Conservation (phyloP, 1,140 invertebrate species). For the Drosophila sp. region DNA sequence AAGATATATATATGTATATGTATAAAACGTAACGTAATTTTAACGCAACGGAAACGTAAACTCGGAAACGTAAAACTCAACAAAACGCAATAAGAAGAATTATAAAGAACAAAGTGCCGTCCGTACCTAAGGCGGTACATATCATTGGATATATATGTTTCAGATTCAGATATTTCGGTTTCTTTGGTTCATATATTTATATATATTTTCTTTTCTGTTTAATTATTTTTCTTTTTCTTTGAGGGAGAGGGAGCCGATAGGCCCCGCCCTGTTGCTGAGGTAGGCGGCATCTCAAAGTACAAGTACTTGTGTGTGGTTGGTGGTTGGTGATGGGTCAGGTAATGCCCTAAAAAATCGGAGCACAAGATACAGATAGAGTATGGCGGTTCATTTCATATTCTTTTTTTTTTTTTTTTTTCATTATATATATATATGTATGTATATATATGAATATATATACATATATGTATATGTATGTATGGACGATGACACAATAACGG, state of each 20-base stretch:
- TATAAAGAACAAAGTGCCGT: constrained; percentile 76
- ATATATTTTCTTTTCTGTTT: not conserved
- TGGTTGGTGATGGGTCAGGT: constrained; percentile 51
- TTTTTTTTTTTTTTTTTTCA: not conserved
- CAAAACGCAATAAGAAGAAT: constrained; percentile 79
- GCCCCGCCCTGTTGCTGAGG: constrained; percentile 6
- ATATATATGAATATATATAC: not conserved
- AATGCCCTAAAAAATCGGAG: constrained; percentile 76
- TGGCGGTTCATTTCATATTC: constrained; percentile 21
- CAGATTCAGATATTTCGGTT: constrained; percentile 1
- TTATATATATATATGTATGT: constrained; percentile 14
- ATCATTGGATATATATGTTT: constrained; percentile 46
- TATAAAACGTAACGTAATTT: constrained; percentile 68
- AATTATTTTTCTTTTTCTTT: not conserved
- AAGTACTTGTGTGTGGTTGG: constrained; percentile 52
- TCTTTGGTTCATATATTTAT: not conserved
- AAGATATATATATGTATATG: constrained; percentile 32
- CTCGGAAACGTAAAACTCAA: constrained; percentile 76
- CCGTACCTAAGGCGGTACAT: constrained; percentile 73
- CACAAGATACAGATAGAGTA: constrained; percentile 61
- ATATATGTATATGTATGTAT: constrained; percentile 9
- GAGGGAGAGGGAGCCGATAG: not conserved
- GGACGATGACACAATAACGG: not conserved
- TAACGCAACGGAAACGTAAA: constrained; percentile 76
- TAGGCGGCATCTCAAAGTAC: constrained; percentile 31